These are phyloP conservation scores for Neolamprologus longior DNA, from an alignment of 2,113 vertebrate species.

Conservation along the genomic window DNA sequence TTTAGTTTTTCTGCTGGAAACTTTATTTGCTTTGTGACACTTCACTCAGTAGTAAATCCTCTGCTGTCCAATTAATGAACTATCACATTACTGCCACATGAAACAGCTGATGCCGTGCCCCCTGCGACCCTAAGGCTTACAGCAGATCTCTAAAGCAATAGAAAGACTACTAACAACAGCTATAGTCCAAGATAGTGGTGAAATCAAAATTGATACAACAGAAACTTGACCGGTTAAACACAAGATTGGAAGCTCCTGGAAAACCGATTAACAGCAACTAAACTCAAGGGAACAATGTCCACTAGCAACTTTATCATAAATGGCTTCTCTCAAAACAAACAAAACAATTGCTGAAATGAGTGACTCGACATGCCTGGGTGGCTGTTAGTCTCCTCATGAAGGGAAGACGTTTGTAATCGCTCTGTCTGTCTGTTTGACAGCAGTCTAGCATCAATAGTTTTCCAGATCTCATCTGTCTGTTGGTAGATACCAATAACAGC, in stretches of 20 bases:
- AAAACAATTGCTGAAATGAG: background rate
- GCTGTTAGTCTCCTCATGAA: background rate
- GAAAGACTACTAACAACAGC: background rate
- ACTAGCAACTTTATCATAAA: background rate
- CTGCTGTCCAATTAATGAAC: background rate
- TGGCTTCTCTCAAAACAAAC: background rate
- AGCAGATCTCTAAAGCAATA: background rate
- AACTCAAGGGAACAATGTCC: background rate
- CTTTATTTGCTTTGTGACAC: background rate
- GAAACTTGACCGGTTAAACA: background rate
- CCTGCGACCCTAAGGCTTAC: background rate
- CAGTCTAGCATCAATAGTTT: background rate
- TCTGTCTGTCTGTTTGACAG: background rate
- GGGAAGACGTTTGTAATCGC: background rate
- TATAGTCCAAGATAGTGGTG: background rate
- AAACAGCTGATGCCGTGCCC: background rate
- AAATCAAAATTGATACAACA: background rate
- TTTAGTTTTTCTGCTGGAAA: background rate
- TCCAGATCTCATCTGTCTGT: background rate
- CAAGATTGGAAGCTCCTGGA: background rate
- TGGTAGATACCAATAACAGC: background rate
- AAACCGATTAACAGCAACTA: background rate
- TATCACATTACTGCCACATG: background rate
- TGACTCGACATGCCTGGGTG: rapidly evolving
- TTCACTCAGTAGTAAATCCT: background rate